Conservation (phyloP, 1,140 invertebrate genomes). For the Drosophila oshimai region DNA sequence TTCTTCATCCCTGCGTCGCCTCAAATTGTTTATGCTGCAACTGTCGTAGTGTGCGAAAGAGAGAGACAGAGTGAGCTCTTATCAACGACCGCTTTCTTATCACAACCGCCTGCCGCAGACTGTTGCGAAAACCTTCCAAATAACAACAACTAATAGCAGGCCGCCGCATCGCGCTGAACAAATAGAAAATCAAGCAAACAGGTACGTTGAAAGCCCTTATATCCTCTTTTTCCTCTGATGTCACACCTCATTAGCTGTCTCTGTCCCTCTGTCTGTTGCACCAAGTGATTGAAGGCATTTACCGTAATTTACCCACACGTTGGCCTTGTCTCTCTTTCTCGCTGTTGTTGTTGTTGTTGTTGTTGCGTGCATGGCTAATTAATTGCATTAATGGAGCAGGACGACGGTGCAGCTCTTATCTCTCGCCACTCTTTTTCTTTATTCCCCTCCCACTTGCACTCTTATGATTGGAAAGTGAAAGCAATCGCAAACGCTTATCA, state of each 20-base stretch:
- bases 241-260: constrained; percentile 63
- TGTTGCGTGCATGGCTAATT: constrained; percentile 7
- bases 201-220: constrained; percentile 4
- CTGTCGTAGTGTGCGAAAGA: neutral
- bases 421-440: neutral
- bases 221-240: constrained; percentile 39
- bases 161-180: neutral
- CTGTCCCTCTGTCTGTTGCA: constrained; percentile 13
- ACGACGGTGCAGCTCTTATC: too few relatives aligned
- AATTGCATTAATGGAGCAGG: constrained; percentile 43
- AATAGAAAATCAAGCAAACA: constrained; percentile 26
- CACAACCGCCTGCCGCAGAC: constrained; percentile 20
- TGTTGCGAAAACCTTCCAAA: constrained; percentile 26
- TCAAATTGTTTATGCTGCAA: constrained; percentile 57
- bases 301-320: constrained; percentile 62
- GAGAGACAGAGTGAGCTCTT: constrained; percentile 15
- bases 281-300: constrained; percentile 60
- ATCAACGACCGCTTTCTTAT: constrained; percentile 38
- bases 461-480: constrained; percentile 27
- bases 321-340: constrained; percentile 10
- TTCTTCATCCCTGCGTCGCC: constrained; percentile 10
- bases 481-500: constrained; percentile 26
- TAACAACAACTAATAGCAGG: constrained; percentile 7
- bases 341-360: constrained; percentile 9
- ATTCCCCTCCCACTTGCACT: neutral